phyloP scores from a whole-genome alignment of 2,888 invertebrate genomes.

The Harpalus rubripes region DNA sequence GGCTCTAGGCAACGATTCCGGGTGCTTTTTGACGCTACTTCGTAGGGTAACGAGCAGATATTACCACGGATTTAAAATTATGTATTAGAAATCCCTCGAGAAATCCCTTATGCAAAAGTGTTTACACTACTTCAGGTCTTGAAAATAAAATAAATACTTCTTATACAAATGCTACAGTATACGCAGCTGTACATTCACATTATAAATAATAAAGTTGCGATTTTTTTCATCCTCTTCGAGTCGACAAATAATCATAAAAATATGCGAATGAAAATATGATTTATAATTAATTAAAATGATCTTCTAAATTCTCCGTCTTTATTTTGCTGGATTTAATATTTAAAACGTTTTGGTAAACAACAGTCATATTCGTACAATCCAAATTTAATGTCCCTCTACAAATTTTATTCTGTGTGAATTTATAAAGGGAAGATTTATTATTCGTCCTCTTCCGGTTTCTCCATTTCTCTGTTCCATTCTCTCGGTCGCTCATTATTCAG shows the following conservation, averaged over 20 bases:
- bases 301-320: not conserved
- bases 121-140: too few relatives aligned
- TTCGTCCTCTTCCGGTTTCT: not conserved
- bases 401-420: slow-evolving; percentile 1
- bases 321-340: not conserved
- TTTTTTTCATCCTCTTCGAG: not conserved
- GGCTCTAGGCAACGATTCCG: too few relatives aligned
- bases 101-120: too few relatives aligned
- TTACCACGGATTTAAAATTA: too few relatives aligned
- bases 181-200: not conserved
- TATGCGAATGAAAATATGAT: too few relatives aligned
- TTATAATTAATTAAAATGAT: too few relatives aligned
- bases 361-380: not conserved
- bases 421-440: not conserved
- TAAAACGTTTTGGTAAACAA: not conserved
- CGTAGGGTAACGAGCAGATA: too few relatives aligned
- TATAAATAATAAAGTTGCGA: not conserved
- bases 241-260: too few relatives aligned
- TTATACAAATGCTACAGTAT: too few relatives aligned
- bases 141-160: too few relatives aligned
- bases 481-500: not conserved
- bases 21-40: too few relatives aligned
- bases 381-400: not conserved
- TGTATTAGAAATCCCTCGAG: too few relatives aligned
- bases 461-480: not conserved